Percentiles rank a stretch among this genome's conserved stretches.
Evolutionary conservation across 2,888 invertebrate species (phyloP).

Genomic region (Acronicta alni): DNA sequence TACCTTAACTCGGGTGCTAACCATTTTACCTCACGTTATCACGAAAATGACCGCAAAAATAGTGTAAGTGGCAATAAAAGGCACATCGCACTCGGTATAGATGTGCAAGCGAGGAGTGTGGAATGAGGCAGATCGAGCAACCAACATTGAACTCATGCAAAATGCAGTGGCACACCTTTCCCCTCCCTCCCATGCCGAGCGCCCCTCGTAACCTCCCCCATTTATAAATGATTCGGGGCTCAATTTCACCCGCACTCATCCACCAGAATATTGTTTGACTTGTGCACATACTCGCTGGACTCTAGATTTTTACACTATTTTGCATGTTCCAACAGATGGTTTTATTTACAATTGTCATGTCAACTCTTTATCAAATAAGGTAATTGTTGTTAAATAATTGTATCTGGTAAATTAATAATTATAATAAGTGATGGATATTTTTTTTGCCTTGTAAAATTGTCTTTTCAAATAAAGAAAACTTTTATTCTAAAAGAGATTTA

Average conservation of each 20-base stretch:
- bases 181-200: slow-evolving; percentile 66
- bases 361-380: slow-evolving; percentile 6
- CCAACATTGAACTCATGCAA: slow-evolving; percentile 81
- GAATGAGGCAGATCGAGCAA: slow-evolving; percentile 67
- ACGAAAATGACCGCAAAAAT: slow-evolving; percentile 20
- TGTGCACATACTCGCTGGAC: slow-evolving; percentile 67
- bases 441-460: not conserved
- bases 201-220: slow-evolving; percentile 66
- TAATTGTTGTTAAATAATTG: not conserved
- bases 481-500: too few species aligned
- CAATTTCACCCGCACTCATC: slow-evolving; percentile 78
- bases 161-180: slow-evolving; percentile 78
- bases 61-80: slow-evolving; percentile 48
- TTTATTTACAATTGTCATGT: slow-evolving; percentile 15
- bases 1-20: not conserved
- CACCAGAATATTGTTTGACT: slow-evolving; percentile 80
- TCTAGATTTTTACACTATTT: slow-evolving; percentile 43
- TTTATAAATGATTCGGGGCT: slow-evolving; percentile 86
- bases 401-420: not conserved
- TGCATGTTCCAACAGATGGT: slow-evolving; percentile 14
- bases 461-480: too few species aligned
- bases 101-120: slow-evolving; percentile 55
- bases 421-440: not conserved
- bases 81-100: slow-evolving; percentile 40
- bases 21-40: not conserved